Percentiles rank a stretch among this genome's conserved stretches.
Conservation (phyloP, 2,113 vertebrate genomes). For the Apus apus region DNA sequence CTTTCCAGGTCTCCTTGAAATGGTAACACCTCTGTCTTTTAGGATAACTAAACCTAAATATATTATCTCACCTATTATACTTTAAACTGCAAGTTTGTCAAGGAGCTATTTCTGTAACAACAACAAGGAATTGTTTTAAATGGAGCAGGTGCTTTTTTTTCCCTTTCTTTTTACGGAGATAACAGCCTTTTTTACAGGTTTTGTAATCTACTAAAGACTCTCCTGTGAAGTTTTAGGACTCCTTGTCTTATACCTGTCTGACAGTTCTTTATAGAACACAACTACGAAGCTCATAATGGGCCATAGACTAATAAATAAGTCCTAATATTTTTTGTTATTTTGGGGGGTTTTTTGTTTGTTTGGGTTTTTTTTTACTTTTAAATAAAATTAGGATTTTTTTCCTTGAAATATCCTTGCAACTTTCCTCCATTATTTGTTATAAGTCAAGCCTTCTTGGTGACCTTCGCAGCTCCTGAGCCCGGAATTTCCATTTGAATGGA, state of each 20-base stretch:
- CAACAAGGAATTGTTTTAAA: not conserved
- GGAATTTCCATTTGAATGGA: slow-evolving; percentile 40
- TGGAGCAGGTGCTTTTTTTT: not conserved
- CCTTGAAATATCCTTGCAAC: not conserved
- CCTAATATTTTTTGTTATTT: not conserved
- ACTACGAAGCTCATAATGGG: not conserved
- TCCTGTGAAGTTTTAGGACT: not conserved
- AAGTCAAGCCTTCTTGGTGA: slow-evolving; percentile 9
- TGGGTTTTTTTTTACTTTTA: not conserved
- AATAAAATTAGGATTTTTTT: not conserved
- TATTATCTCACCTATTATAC: not conserved
- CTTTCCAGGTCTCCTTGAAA: not conserved
- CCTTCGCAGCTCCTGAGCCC: not conserved
- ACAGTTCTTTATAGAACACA: not conserved
- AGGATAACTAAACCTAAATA: not conserved
- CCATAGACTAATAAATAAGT: not conserved
- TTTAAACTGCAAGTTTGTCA: not conserved
- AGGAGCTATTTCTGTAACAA: not conserved
- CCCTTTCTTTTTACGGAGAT: not conserved
- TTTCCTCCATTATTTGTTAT: not conserved
- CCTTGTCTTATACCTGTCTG: not conserved
- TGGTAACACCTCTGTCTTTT: not conserved
- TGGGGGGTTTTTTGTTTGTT: too few relatives aligned
- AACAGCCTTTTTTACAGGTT: not conserved
- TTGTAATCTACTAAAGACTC: not conserved